Percentiles rank a stretch among this genome's conserved stretches.
phyloP scores from a whole-genome alignment of 2,888 invertebrate genomes.

The Ectemnius cavifrons region DNA sequence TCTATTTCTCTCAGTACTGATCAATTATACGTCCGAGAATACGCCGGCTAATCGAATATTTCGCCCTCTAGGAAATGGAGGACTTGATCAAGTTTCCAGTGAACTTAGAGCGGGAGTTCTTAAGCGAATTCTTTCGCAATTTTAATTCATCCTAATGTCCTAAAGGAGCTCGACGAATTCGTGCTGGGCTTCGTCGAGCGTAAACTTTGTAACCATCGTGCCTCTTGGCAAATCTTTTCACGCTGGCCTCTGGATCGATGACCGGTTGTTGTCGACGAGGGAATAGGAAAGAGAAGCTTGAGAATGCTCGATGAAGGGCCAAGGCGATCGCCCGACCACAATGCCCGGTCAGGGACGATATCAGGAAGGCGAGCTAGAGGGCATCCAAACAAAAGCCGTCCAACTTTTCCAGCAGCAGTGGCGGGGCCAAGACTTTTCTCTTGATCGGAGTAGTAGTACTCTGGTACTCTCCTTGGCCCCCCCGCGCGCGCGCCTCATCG shows the following conservation, averaged over 20 bases:
- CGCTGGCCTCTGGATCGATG: not conserved
- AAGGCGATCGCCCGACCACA: slow-evolving; percentile 30
- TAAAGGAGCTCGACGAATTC: not conserved
- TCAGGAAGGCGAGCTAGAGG: slow-evolving; percentile 17
- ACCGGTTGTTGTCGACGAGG: not conserved
- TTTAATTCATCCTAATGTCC: not conserved
- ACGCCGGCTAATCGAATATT: not conserved
- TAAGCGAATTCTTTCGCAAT: not conserved
- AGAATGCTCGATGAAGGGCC: slow-evolving; percentile 32
- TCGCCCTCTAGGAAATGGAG: not conserved
- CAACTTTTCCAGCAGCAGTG: slow-evolving; percentile 11
- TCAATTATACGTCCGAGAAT: not conserved
- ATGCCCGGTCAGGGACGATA: slow-evolving; percentile 18
- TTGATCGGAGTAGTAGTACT: not conserved
- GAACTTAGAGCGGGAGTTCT: not conserved
- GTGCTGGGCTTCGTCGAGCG: not conserved
- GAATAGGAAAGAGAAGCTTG: slow-evolving; percentile 4
- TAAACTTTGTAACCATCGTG: slow-evolving; percentile 22
- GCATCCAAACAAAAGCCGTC: slow-evolving; percentile 38
- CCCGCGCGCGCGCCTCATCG: not conserved
- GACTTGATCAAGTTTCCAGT: not conserved
- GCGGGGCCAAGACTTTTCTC: slow-evolving; percentile 8
- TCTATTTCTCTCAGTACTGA: too few species aligned
- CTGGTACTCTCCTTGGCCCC: not conserved
- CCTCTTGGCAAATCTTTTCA: slow-evolving; percentile 11